A percentile compares a stretch with the other conserved stretches of the same genome.
phyloP scores from a whole-genome alignment of 2,888 invertebrate genomes.

The Pecten maximus region DNA sequence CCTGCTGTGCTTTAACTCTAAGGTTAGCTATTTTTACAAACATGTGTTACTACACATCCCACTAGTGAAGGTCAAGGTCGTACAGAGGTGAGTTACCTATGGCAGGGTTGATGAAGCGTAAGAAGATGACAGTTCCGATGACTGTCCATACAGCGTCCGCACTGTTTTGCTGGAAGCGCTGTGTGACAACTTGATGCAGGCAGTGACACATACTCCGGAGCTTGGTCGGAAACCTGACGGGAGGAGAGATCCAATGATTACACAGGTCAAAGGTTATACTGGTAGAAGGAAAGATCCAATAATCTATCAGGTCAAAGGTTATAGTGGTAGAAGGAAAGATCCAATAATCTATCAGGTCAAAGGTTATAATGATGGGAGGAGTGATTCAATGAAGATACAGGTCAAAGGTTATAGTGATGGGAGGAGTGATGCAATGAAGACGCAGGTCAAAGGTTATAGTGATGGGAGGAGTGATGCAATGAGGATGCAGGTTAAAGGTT shows the following conservation, averaged over 20 bases:
- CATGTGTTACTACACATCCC: neutral
- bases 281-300: neutral
- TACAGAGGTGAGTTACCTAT: constrained; percentile 85
- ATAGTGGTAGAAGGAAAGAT: too few species aligned
- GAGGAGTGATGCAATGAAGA: too few species aligned
- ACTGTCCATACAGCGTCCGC: constrained; percentile 87
- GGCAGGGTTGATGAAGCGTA: constrained; percentile 98
- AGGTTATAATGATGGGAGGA: too few species aligned
- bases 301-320: neutral
- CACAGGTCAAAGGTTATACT: constrained; percentile 40
- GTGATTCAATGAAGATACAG: too few species aligned
- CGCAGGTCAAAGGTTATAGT: too few species aligned
- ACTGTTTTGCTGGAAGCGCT: constrained; percentile 81
- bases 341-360: neutral
- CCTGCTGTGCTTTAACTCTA: too few species aligned
- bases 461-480: too few species aligned
- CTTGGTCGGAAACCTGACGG: constrained; percentile 92
- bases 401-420: too few species aligned
- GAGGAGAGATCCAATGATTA: constrained; percentile 34
- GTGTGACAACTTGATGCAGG: constrained; percentile 87
- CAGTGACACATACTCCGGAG: constrained; percentile 98
- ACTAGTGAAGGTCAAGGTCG: neutral
- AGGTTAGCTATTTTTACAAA: neutral
- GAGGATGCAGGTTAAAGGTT: too few species aligned
- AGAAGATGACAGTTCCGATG: constrained; percentile 95